A percentile compares a stretch with the other conserved stretches of the same genome.
These are phyloP conservation scores for Hiodon tergisus DNA, from an alignment of 2,113 vertebrate species.

Conservation along the genomic window DNA sequence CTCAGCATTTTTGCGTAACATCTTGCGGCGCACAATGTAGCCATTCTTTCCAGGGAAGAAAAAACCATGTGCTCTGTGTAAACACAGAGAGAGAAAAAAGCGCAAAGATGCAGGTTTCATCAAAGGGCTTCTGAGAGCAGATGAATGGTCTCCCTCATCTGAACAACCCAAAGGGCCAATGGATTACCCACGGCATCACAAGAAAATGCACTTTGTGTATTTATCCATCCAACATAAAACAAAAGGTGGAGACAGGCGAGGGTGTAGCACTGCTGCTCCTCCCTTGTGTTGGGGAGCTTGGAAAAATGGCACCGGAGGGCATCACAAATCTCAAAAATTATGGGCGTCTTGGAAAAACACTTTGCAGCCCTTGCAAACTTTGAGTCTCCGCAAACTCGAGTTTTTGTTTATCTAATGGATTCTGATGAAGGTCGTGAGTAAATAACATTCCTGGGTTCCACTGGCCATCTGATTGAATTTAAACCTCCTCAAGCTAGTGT, in stretches of 20 bases:
- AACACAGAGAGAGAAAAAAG: slow-evolving; percentile 14
- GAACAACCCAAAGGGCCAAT: neutral
- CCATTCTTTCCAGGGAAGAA: slow-evolving; percentile 4
- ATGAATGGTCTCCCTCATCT: slow-evolving; percentile 20
- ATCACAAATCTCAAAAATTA: neutral
- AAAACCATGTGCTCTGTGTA: slow-evolving; percentile 29
- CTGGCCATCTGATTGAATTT: too few species aligned
- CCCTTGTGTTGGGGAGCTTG: slow-evolving; percentile 21
- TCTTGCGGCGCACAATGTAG: slow-evolving; percentile 14
- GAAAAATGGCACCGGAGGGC: neutral
- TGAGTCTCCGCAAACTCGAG: neutral
- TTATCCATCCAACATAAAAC: neutral
- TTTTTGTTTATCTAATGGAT: neutral
- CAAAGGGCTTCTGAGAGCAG: slow-evolving; percentile 25
- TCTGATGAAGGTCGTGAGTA: neutral
- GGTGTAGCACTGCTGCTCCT: neutral
- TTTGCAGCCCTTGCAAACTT: too few species aligned
- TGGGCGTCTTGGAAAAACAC: neutral
- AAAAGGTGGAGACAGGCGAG: neutral
- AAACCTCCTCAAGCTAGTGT: too few species aligned
- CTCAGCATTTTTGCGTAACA: slow-evolving; percentile 17
- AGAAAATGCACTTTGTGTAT: neutral
- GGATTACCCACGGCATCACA: neutral
- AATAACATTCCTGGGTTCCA: neutral
- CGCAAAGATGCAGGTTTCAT: slow-evolving; percentile 14